Evolutionary conservation across 2,888 invertebrate genomes (phyloP), one percentile per base, ranked within the genome.

Genomic region (Protodeltote pygarga): DNA sequence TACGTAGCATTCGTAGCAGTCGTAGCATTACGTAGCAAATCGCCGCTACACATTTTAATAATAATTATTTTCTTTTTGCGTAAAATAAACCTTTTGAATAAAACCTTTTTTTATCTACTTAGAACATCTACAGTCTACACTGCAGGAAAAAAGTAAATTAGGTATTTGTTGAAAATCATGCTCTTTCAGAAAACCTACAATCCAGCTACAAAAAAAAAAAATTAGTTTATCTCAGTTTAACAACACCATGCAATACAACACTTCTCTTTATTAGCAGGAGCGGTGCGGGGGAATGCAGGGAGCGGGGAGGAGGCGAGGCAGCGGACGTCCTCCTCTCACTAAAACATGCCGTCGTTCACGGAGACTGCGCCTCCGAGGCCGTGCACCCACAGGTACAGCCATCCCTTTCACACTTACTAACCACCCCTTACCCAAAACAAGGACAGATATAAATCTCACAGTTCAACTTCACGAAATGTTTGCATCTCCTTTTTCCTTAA

Each of bases 291-390:
- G 94, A 94, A 53, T 93, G 93, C 58, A 92, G 94, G 42, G 94
- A 94, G 59, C 87, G 91, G 47, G 85, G 83, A 6, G 90, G 91
- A 21, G 92, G 94, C 71, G 97, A 97, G 74, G 95, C 97, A 71
- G 97, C 97, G n/a, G 97, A 97, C 86, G 97, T 97, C 57, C 93
- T 98, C 29, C 93, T 97, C 73, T 97, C 97, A 0, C 89, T 97
- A 70, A 97, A 97, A 81, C 97, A 97, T 81, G 96, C 97, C 27
- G 96, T 97, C 46, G 96, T 97, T 23, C 97, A 97, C 83, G 96
- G 97, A 6, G 95, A 95, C 64, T 92, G 91, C 72, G 85, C 85
- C 66, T 73, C 90, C 67, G 90, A 93, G 75, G 61, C 87, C 29
- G 93, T 92, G 38, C 93, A 93, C 74, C 89, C 90, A 41, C 93